These are phyloP conservation scores for Butastur rufipennis DNA, from an alignment of 2,113 vertebrate genomes.

Conservation along the genomic window DNA sequence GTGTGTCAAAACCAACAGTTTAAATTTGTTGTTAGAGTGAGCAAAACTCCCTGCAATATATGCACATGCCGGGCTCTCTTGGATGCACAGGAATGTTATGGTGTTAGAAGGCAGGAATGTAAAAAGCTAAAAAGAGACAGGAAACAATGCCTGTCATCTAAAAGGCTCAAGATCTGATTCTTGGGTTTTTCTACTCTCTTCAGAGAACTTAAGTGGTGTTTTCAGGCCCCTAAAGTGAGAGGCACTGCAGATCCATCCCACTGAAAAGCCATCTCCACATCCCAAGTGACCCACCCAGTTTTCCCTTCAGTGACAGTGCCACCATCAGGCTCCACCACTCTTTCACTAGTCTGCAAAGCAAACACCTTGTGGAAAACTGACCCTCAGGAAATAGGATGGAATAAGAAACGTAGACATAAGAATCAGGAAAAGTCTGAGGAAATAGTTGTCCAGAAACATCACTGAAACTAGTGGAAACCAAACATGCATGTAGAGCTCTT, in stretches of 20 bases:
- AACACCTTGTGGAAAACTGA: not conserved
- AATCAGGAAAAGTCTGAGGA: not conserved
- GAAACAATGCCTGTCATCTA: not conserved
- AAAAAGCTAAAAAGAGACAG: not conserved
- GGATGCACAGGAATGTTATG: not conserved
- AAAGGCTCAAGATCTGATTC: not conserved
- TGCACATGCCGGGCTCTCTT: accelerated
- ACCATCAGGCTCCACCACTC: not conserved
- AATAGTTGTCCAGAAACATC: not conserved
- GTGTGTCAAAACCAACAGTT: not conserved
- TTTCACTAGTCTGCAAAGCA: not conserved
- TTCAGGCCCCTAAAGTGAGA: not conserved
- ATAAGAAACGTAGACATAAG: not conserved
- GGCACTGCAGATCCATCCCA: not conserved
- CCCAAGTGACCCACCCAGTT: not conserved
- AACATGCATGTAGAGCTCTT: not conserved
- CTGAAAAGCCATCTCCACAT: not conserved
- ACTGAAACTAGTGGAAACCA: not conserved
- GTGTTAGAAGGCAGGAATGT: not conserved
- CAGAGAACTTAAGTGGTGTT: not conserved
- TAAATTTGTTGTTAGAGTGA: not conserved
- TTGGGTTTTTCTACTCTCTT: not conserved
- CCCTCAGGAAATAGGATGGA: not conserved
- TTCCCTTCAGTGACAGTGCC: not conserved
- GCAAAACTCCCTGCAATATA: not conserved